A percentile compares a stretch with the other conserved stretches of the same genome.
phyloP scores from a whole-genome alignment of 1,140 invertebrate genomes.

The Tribolium madens region DNA sequence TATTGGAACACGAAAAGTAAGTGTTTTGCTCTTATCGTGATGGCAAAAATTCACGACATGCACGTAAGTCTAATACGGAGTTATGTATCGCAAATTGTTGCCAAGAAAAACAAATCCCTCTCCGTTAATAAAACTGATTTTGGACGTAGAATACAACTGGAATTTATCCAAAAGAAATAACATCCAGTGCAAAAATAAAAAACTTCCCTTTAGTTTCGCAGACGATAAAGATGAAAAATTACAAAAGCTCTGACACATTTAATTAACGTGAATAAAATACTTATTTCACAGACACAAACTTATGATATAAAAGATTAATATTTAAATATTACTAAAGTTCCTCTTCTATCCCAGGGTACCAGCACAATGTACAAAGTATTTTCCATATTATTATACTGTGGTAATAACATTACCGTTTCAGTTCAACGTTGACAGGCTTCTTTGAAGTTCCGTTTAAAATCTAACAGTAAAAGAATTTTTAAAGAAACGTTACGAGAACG shows the following conservation, averaged over 20 bases:
- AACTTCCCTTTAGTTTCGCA: neutral
- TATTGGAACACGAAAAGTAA: neutral
- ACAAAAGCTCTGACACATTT: neutral
- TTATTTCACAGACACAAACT: neutral
- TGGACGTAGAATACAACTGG: constrained; percentile 15
- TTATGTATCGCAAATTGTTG: constrained; percentile 2
- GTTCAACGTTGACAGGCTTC: too few relatives aligned
- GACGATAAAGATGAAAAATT: constrained; percentile 2
- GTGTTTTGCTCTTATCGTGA: neutral
- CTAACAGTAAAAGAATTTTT: neutral
- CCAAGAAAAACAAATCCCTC: constrained; percentile 35
- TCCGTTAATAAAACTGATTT: constrained; percentile 29
- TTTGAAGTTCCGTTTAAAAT: too few relatives aligned
- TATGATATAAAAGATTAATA: neutral
- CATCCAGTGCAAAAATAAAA: constrained; percentile 17
- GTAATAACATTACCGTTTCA: neutral
- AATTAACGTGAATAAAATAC: neutral
- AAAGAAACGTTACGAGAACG: neutral
- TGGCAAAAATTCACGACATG: neutral
- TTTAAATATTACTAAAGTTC: neutral
- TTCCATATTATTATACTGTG: neutral
- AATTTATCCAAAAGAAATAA: constrained; percentile 26
- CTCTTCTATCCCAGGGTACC: neutral
- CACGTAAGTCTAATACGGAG: neutral
- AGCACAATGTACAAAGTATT: neutral